Conservation (phyloP, 2,888 invertebrate species). For the Odontocerum albicorne region DNA sequence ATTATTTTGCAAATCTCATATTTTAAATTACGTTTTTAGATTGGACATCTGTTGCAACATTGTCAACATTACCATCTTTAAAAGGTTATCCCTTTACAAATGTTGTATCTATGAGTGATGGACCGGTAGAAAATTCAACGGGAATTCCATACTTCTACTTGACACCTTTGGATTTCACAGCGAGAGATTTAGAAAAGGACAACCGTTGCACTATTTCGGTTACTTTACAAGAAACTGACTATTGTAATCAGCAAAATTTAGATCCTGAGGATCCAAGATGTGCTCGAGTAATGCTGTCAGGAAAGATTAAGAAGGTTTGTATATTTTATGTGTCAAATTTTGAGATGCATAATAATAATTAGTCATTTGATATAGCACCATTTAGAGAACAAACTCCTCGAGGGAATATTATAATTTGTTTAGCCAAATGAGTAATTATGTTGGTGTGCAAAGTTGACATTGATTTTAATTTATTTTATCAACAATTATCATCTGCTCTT, state of each 20-base stretch:
- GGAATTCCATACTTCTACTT: slow-evolving; percentile 76
- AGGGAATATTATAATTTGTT: too few relatives aligned
- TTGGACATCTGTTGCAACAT: slow-evolving; percentile 73
- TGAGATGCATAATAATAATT: too few relatives aligned
- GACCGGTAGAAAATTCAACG: slow-evolving; percentile 64
- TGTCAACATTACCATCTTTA: slow-evolving; percentile 63
- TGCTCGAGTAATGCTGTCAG: slow-evolving; percentile 70
- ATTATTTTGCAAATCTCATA: neutral
- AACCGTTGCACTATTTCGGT: slow-evolving; percentile 68
- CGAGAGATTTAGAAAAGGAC: slow-evolving; percentile 65
- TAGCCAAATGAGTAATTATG: too few relatives aligned
- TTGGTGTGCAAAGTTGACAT: too few relatives aligned
- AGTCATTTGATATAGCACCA: too few relatives aligned
- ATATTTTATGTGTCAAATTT: too few relatives aligned
- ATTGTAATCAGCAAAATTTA: slow-evolving; percentile 61
- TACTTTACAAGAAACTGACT: slow-evolving; percentile 67
- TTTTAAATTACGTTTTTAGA: slow-evolving; percentile 53
- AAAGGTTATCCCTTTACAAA: slow-evolving; percentile 69
- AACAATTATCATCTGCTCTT: too few relatives aligned
- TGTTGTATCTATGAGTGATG: slow-evolving; percentile 72
- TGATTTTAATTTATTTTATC: too few relatives aligned
- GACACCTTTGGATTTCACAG: slow-evolving; percentile 70
- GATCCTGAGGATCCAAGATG: slow-evolving; percentile 80
- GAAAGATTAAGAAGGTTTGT: slow-evolving; percentile 63
- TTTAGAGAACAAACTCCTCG: too few relatives aligned